phyloP scores from a whole-genome alignment of 92 coral and sea anemone species.

The Epizoanthus rinbou region DNA sequence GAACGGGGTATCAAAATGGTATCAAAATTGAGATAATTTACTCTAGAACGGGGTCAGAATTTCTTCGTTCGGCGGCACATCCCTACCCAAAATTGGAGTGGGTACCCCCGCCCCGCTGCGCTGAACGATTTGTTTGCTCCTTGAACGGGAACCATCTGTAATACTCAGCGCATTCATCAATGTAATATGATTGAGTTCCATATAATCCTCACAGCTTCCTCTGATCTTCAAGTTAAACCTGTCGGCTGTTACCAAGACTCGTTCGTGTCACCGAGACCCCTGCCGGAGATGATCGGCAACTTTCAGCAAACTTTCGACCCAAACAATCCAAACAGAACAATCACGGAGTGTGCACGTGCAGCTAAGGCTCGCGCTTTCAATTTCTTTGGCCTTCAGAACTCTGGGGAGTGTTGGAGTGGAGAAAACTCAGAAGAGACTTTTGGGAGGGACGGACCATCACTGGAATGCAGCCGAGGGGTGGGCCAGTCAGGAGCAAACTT shows the following conservation, averaged over 20 bases:
- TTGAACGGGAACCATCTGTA: no score
- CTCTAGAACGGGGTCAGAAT: no score
- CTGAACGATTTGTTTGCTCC: no score
- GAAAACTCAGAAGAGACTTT: conserved; percentile 21
- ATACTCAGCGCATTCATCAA: no score
- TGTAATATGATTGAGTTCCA: no score
- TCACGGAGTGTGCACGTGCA: conserved; percentile 62
- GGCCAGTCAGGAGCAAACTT: conserved; percentile 42
- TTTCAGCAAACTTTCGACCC: conserved; percentile 56
- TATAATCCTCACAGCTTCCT: background rate
- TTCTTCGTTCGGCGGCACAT: no score
- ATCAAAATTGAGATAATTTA: no score
- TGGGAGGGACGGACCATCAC: conserved; percentile 36
- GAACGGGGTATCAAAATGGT: no score
- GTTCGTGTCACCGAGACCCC: conserved; percentile 52
- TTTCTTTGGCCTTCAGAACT: conserved; percentile 34
- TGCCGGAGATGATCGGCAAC: conserved; percentile 62
- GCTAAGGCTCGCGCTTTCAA: conserved; percentile 48
- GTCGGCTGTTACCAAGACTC: conserved; percentile 78
- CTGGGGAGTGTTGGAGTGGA: conserved; percentile 31
- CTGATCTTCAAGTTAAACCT: conserved; percentile 33
- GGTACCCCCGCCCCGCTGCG: no score
- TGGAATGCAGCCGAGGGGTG: conserved; percentile 34
- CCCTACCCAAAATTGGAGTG: no score
- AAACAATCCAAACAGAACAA: conserved; percentile 55